Base-by-base conservation (phyloP, 2,797 vertebrate species). In the Tinamus major region DNA sequence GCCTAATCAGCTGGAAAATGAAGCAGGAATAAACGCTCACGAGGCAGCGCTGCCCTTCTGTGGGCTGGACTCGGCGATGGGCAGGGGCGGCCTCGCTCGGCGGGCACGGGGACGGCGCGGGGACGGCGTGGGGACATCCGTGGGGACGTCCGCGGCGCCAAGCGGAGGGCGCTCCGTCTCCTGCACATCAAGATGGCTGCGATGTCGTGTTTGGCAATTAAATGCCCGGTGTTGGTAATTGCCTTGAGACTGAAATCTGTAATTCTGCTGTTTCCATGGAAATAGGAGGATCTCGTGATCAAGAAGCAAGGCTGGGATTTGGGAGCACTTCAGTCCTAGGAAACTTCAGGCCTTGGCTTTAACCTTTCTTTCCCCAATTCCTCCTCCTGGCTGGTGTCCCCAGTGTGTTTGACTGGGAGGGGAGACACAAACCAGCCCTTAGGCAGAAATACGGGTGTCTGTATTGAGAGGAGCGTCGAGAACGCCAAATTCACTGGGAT, bases 261-360 rank as follows among this genome's bases (percentile, higher is more conserved):
- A 94, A 96, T 96, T 95, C 79, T 89, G 87, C 87, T 2, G 95
- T 96, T 96, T 87, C 94, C 93, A 96, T 96, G 94, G 95, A 88
- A 92, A 96, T 94, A n/a, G 91, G 92, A 31, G 17, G 14, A 94
- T 95, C 85, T 89, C 71, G 74, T 94, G 94, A 94, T 94, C 49
- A 78, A 83, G 87, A 80, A 3, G 20, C 51, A 42, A 89, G 59
- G 77, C 93, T 92, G 92, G 84, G 85, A 65, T 74, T 55, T 74
- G 85, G 6, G 26, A 88, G 83, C 24, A 3, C 89, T 71, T 37
- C 9, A 7, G 59, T 91, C 42, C 69, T 51, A 63, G 0, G 2
- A 76, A 91, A 63, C 83, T 6, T 29, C 76, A 26, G 51, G 58
- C 29, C 70, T 51, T 33, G 4, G 42, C 72, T 82, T 8, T 48